Evolutionary conservation across 2,888 invertebrate genomes (phyloP), one percentile per base, ranked within the genome.

Genomic region (Tanypteryx hageni): DNA sequence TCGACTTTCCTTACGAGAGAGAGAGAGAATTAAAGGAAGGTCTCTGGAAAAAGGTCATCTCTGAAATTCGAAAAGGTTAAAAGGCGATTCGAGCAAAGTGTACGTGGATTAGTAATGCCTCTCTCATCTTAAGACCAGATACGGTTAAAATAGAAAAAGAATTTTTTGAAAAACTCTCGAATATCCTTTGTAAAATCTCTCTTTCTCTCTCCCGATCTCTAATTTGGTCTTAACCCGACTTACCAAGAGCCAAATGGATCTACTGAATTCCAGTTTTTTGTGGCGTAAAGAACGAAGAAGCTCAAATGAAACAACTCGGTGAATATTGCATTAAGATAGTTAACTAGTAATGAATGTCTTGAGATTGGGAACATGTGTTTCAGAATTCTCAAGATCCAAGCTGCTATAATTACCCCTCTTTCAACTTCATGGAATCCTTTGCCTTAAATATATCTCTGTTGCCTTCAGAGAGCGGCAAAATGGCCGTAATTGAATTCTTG

Each of bases 41-140:
- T 76, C 76, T 76, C 22, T 44, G 44, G 22, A 27, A 76, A 76
- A 76, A 76, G 76, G 76, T 76, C 76, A 76, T 27, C 76, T 10
- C 76, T 76, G 76, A 76, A 76, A 76, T 76, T 76, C 22, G 76
- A 22, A 76, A 76, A 76, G 22, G 76, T 76, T 76, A 76, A 76
- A 76, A 76, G 76, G 27, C 76, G 76, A 13, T 76, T 5, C 76
- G 76, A 16, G 61, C 14, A 16, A 16, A 61, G 61, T 18, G 61
- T 61, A 61, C 61, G 61, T 61, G 76, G 76, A 76, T 76, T 76
- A 44, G 44, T 44, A 76, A 76, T 22, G 76, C 8, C 22, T n/a
- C 76, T 44, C 44, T 44, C 44, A 44, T 44, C 44, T 44, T 44
- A 76, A 76, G 76, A n/a, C 22, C 76, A n/a, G 76, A 76, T 76